Conservation (phyloP, 2,888 invertebrate genomes). For the Melanchra persicariae region DNA sequence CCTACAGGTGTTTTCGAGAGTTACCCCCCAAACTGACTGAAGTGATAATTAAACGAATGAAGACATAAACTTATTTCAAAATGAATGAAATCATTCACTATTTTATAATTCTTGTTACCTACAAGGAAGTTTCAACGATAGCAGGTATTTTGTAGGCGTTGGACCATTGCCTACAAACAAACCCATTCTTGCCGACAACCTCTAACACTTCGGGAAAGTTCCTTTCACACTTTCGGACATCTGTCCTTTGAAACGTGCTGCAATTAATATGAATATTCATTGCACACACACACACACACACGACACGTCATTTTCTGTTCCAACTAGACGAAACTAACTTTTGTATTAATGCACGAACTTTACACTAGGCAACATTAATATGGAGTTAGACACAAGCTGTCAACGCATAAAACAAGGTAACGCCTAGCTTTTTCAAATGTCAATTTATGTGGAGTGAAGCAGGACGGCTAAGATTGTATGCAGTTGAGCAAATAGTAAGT, state of each 20-base stretch:
- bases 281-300: too few species aligned
- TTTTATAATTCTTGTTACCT: too few species aligned
- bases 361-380: background rate
- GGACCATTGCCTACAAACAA: background rate
- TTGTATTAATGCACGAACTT: background rate
- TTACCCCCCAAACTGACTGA: background rate
- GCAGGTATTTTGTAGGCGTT: background rate
- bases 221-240: too few species aligned
- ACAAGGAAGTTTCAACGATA: background rate
- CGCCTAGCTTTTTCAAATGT: conserved; percentile 5
- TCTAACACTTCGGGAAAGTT: background rate
- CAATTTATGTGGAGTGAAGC: background rate
- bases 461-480: background rate
- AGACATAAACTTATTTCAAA: background rate
- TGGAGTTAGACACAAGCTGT: background rate
- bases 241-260: background rate
- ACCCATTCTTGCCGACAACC: background rate
- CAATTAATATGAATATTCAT: background rate
- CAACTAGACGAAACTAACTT: background rate
- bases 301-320: background rate
- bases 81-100: background rate
- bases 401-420: background rate
- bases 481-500: conserved; percentile 8
- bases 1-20: too few species aligned
- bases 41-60: background rate